These are phyloP conservation scores for Ectemnius continuus DNA, from an alignment of 2,888 invertebrate species.

Conservation along the genomic window DNA sequence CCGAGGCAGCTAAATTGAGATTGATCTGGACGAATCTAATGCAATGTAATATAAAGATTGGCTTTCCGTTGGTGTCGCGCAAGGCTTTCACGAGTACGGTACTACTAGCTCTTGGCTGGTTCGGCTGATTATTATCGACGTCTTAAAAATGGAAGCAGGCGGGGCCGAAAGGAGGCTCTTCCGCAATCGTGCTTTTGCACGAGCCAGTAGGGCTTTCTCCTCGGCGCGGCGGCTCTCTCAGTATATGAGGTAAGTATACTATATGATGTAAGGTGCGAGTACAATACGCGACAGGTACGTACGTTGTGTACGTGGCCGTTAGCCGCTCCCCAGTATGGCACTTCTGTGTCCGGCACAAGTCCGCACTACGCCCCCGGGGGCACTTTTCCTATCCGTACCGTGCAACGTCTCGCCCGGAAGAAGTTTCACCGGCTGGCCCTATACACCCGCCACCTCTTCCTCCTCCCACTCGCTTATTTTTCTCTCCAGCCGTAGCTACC, in stretches of 20 bases:
- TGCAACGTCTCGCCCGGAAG: slow-evolving; percentile 51
- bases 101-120: too few relatives aligned
- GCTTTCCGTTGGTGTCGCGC: too few relatives aligned
- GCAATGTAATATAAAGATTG: too few relatives aligned
- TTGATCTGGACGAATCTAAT: not conserved
- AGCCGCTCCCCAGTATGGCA: slow-evolving; percentile 64
- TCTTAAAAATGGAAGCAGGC: too few relatives aligned
- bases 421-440: slow-evolving; percentile 43
- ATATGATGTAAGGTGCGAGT: slow-evolving; percentile 22
- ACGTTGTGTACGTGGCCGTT: slow-evolving; percentile 53
- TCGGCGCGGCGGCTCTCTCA: too few relatives aligned
- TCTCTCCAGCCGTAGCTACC: not conserved
- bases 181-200: too few relatives aligned
- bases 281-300: slow-evolving; percentile 32
- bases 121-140: too few relatives aligned
- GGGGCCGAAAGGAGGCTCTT: too few relatives aligned
- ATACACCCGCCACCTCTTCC: slow-evolving; percentile 9
- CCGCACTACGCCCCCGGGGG: slow-evolving; percentile 68
- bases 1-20: slow-evolving; percentile 10
- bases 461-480: slow-evolving; percentile 9
- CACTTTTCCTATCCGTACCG: slow-evolving; percentile 54
- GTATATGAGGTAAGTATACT: not conserved
- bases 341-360: slow-evolving; percentile 68
- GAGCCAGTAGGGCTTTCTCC: too few relatives aligned
- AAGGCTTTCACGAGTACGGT: too few relatives aligned